Percentiles rank a stretch among this genome's conserved stretches.
Conservation (phyloP, 2,797 vertebrate species). For the Crocodylus rhombifer region DNA sequence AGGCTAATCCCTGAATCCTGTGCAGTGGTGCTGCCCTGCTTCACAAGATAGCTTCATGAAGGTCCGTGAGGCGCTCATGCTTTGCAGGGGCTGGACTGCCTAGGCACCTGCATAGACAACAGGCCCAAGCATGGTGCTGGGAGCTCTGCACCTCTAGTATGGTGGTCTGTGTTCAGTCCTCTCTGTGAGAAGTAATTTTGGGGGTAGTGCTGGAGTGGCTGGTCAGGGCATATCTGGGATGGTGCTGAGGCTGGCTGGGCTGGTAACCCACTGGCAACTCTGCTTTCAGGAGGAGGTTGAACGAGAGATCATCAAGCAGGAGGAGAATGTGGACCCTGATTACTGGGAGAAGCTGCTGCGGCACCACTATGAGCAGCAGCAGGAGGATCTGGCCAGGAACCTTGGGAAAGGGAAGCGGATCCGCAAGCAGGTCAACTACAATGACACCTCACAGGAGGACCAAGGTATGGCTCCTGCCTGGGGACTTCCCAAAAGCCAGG, state of each 20-base stretch:
- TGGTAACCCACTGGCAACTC: accelerated
- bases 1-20: too few relatives aligned
- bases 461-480: conserved; percentile 85
- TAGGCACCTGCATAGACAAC: neutral
- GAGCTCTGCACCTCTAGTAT: neutral
- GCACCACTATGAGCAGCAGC: conserved; percentile 98
- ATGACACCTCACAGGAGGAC: conserved; percentile 97
- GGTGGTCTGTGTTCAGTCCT: too few relatives aligned
- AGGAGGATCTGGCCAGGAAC: conserved; percentile 96
- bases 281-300: conserved; percentile 93
- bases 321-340: conserved; percentile 98
- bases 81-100: neutral
- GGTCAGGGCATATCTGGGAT: too few relatives aligned
- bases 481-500: neutral
- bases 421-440: conserved; percentile 99
- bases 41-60: too few relatives aligned
- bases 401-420: conserved; percentile 98
- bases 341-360: conserved; percentile 99
- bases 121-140: accelerated
- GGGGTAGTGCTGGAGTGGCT: too few relatives aligned
- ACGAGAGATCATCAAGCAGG: conserved; percentile 98
- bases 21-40: too few relatives aligned
- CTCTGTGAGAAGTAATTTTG: too few relatives aligned
- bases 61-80: neutral
- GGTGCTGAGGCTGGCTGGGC: neutral